These are phyloP conservation scores for Chaetophractus vellerosus DNA, from an alignment of 2,797 vertebrate species.

Conservation along the genomic window DNA sequence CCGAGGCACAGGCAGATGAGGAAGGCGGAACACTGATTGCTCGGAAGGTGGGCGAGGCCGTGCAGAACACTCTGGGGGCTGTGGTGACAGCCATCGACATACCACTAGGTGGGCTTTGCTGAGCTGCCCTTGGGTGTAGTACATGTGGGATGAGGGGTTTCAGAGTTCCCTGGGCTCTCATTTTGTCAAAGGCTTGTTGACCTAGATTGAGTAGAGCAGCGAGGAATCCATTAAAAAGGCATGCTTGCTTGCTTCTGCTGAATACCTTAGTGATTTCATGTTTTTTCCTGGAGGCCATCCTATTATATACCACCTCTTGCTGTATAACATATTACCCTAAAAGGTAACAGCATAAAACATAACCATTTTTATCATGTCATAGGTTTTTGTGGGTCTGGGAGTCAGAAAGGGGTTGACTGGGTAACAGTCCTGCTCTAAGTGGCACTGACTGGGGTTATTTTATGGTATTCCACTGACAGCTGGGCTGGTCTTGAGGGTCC, in stretches of 20 bases:
- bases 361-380: neutral
- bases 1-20: conserved; percentile 93
- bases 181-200: neutral
- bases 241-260: neutral
- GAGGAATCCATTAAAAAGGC: neutral
- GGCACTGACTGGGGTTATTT: neutral
- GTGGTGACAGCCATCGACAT: conserved; percentile 99
- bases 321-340: neutral
- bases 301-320: neutral
- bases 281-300: neutral
- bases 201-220: neutral
- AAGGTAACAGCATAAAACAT: neutral
- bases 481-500: neutral
- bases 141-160: neutral
- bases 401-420: neutral
- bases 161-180: neutral
- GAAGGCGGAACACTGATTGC: conserved; percentile 97
- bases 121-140: neutral
- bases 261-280: neutral
- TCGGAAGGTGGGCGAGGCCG: conserved; percentile 97
- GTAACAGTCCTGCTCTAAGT: neutral
- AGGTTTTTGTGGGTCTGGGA: neutral
- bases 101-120: conserved; percentile 94
- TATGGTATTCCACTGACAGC: neutral
- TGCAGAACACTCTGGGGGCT: conserved; percentile 97